Evolutionary conservation across 2,113 vertebrate species (phyloP).

Genomic region (Choloepus hoffmanni): DNA sequence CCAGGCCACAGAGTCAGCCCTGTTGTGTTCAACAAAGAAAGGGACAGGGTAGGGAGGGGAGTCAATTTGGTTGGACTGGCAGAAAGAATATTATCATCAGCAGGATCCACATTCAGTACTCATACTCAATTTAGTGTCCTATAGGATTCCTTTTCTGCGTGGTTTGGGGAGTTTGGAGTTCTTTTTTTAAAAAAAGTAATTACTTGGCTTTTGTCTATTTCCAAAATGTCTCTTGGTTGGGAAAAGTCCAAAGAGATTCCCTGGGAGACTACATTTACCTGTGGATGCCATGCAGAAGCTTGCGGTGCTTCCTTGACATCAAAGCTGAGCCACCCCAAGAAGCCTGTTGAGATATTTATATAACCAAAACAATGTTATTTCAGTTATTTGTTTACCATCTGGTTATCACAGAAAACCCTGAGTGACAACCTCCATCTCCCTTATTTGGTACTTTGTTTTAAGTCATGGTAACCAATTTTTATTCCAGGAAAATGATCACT

Average conservation of each 20-base stretch:
- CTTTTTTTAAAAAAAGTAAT: not conserved
- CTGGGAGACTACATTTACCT: slow-evolving; percentile 83
- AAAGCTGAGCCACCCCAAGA: slow-evolving; percentile 93
- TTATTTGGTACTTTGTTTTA: not conserved
- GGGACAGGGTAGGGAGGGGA: not conserved
- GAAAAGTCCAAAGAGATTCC: not conserved
- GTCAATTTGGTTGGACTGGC: not conserved
- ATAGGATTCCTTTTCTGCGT: not conserved
- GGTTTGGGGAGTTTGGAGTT: not conserved
- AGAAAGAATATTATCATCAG: not conserved
- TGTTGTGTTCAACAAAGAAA: slow-evolving; percentile 71
- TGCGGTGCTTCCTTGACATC: slow-evolving; percentile 88
- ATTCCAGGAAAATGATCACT: not conserved
- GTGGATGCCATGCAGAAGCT: slow-evolving; percentile 89
- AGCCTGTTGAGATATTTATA: slow-evolving; percentile 86
- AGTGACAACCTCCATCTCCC: not conserved
- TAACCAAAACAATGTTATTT: slow-evolving; percentile 61
- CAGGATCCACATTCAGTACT: not conserved
- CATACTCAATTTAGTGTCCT: not conserved
- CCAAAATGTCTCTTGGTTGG: not conserved
- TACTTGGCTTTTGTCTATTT: slow-evolving; percentile 36
- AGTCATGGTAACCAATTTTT: not conserved
- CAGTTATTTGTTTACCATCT: not conserved
- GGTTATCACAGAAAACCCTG: not conserved
- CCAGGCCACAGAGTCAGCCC: slow-evolving; percentile 92